Evolutionary conservation across 1,140 invertebrate species (phyloP), one percentile per base, ranked within the genome.

Genomic region (Aethina tumida): DNA sequence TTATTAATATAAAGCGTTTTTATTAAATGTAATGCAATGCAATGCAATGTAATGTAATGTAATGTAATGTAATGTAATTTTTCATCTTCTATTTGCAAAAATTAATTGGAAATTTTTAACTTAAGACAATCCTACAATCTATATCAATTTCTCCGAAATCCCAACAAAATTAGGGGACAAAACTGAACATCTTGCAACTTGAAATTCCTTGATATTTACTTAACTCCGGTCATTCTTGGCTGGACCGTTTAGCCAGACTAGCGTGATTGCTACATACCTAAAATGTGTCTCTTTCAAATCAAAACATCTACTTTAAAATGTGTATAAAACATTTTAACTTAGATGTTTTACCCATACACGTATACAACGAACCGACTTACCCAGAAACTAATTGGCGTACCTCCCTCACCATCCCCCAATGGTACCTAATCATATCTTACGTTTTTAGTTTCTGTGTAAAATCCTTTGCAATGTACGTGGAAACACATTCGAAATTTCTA

Each of bases 401-500:
- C n/a, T n/a, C n/a, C n/a, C n/a, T n/a, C n/a, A n/a, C n/a, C n/a
- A n/a, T n/a, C n/a, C n/a, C n/a, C n/a, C n/a, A n/a, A n/a, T n/a
- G n/a, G n/a, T n/a, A n/a, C n/a, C n/a, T n/a, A n/a, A n/a, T n/a
- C n/a, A n/a, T n/a, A 7, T 28, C 26, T n/a, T 12, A 28, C 5
- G n/a, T 0, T 10, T 28, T 28, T 10, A 7, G 5, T 28, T 28
- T 28, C 12, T 13, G 12, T 28, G 7, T 28, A 13, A 10, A 28
- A 13, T 28, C 15, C 27, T 13, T 28, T 28, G 7, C 21, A 12
- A 33, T 33, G n/a, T 32, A 15, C 8, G 26, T 42, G 15, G 24
- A 32, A 32, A 26, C 15, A 14, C 34, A 43, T 33, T 40, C 28
- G 42, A 30, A 42, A 37, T 42, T 32, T 42, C 45, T 51, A 53